Evolutionary conservation across 2,113 vertebrate genomes (phyloP).

Genomic region (Calypte anna): DNA sequence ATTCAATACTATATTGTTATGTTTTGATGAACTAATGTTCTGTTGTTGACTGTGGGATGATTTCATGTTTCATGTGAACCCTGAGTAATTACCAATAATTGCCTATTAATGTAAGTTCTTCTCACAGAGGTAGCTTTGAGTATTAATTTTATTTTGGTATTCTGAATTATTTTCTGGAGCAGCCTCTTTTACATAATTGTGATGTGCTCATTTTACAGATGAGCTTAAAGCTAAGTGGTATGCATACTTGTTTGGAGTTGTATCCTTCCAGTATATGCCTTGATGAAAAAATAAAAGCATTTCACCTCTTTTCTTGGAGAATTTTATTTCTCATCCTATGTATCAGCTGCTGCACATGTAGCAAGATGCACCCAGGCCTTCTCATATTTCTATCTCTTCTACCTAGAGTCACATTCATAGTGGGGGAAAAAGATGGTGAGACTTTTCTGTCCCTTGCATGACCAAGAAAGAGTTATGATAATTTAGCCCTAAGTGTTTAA

Average conservation of each 20-base stretch:
- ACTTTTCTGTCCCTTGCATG: background rate
- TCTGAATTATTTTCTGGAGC: background rate
- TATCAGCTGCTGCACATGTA: background rate
- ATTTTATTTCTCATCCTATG: background rate
- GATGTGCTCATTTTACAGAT: background rate
- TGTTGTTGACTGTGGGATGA: background rate
- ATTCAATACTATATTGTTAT: background rate
- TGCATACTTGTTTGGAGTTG: background rate
- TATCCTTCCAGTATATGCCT: background rate
- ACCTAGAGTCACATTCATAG: background rate
- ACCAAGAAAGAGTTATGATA: background rate
- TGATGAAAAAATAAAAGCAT: background rate
- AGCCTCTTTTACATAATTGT: background rate
- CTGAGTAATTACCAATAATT: background rate
- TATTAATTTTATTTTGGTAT: background rate
- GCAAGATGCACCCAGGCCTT: background rate
- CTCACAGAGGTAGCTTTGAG: background rate
- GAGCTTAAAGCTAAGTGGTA: background rate
- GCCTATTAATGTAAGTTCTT: background rate
- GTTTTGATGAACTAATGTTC: too few species aligned
- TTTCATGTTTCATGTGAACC: background rate
- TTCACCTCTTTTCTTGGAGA: background rate
- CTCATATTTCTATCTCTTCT: background rate
- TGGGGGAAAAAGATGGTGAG: background rate
- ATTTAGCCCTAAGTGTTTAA: slow-evolving; percentile 51